These are phyloP conservation scores for Chelon labrosus DNA, from an alignment of 2,797 vertebrate genomes.

Conservation along the genomic window DNA sequence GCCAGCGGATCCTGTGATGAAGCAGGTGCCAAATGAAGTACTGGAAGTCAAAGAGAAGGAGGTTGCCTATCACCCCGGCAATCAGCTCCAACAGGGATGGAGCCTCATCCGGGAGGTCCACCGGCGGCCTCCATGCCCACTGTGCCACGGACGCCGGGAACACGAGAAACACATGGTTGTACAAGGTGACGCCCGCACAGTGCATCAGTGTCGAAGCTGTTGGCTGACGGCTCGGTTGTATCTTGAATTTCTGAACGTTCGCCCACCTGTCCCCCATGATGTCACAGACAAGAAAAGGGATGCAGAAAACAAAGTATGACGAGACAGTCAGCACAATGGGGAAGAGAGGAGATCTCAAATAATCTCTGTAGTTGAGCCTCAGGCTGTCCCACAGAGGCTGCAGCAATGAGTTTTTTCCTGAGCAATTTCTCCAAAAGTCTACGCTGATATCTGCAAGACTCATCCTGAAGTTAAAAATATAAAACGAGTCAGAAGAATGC, in stretches of 20 bases:
- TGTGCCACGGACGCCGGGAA: constrained; percentile 82
- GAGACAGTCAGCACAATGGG: constrained; percentile 79
- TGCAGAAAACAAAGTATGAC: constrained; percentile 80
- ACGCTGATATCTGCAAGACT: constrained; percentile 25
- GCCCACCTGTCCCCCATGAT: constrained; percentile 78
- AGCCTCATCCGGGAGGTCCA: constrained; percentile 76
- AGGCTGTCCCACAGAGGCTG: constrained; percentile 82
- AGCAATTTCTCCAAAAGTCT: constrained; percentile 53
- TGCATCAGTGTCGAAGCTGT: constrained; percentile 76
- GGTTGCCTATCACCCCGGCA: constrained; percentile 75
- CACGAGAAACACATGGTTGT: constrained; percentile 82
- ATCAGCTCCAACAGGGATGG: constrained; percentile 75
- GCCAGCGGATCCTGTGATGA: constrained; percentile 80
- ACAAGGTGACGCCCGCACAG: constrained; percentile 80
- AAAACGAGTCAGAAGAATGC: constrained; percentile 1
- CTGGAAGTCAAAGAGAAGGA: constrained; percentile 85
- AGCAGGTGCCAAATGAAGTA: constrained; percentile 86
- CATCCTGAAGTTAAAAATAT: constrained; percentile 51
- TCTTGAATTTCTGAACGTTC: constrained; percentile 79
- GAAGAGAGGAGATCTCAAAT: constrained; percentile 82
- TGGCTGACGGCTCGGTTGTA: constrained; percentile 75
- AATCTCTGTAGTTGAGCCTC: constrained; percentile 74
- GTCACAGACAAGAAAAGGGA: constrained; percentile 80
- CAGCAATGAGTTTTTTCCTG: constrained; percentile 67
- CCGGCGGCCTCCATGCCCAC: constrained; percentile 82